Conservation (phyloP, 37 sponge, comb jelly and placozoan genomes). For the Halichondria panicea region DNA sequence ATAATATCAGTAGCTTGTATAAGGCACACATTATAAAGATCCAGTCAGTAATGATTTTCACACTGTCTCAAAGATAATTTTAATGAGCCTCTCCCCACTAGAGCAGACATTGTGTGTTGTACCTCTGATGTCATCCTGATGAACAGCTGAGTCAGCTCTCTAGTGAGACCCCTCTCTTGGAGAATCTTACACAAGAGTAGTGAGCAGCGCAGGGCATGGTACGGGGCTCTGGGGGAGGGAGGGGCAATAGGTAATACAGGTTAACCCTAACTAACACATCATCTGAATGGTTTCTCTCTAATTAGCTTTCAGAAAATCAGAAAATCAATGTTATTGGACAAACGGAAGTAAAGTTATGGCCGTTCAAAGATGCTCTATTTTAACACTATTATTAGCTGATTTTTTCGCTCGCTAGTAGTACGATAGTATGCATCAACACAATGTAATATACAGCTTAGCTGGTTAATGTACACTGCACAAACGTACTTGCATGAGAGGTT, state of each 20-base stretch:
- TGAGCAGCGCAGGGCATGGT: conserved; percentile 62
- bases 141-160: conserved; percentile 61
- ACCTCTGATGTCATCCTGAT: conserved; percentile 57
- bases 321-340: no score
- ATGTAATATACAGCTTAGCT: no score
- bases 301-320: no score
- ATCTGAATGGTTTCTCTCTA: no score
- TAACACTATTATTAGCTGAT: no score
- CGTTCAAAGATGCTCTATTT: no score
- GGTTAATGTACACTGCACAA: no score
- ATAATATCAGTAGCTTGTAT: neutral
- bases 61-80: no score
- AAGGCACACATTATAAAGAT: neutral
- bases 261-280: neutral
- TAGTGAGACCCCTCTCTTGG: conserved; percentile 66
- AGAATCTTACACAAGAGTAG: conserved; percentile 74
- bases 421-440: no score
- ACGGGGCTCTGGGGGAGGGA: conserved; percentile 50
- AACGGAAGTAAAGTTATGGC: no score
- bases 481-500: conserved; percentile 79
- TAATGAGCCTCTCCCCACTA: neutral
- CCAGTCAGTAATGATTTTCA: neutral
- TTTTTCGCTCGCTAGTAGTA: no score
- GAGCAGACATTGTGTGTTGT: neutral
- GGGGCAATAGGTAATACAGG: neutral